Evolutionary conservation across 2,113 vertebrate genomes (phyloP).

Genomic region (Crotophaga sulcirostris): DNA sequence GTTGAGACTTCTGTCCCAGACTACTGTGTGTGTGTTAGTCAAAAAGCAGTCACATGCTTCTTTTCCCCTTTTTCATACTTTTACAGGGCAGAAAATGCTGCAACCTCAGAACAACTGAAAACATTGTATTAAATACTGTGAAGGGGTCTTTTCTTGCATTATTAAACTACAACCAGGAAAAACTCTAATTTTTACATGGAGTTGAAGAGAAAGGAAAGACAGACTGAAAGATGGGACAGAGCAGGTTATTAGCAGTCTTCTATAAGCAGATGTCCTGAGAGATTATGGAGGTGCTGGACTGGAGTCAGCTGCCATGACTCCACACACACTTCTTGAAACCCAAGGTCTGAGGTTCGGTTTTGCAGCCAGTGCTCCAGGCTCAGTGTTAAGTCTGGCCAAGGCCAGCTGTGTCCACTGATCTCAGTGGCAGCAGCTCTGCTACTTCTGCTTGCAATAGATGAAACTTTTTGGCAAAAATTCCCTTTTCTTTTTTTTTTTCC

Average conservation of each 20-base stretch:
- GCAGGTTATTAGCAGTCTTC: neutral
- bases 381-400: neutral
- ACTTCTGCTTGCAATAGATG: neutral
- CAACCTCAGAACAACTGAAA: neutral
- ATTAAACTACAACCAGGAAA: neutral
- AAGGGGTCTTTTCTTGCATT: neutral
- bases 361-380: neutral
- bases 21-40: neutral
- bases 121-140: neutral
- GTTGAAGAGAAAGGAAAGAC: neutral
- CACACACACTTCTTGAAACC: neutral
- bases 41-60: neutral
- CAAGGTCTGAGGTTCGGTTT: neutral
- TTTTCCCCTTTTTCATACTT: neutral
- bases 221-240: neutral
- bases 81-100: neutral
- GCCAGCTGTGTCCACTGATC: neutral
- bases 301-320: neutral
- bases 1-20: neutral
- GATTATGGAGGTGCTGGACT: neutral
- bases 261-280: neutral
- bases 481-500: neutral
- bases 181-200: neutral
- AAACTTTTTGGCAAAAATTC: neutral
- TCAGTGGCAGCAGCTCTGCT: neutral